Percentiles rank a stretch among this genome's conserved stretches.
Conservation (phyloP, 2,113 vertebrate species). For the Scalopus aquaticus region DNA sequence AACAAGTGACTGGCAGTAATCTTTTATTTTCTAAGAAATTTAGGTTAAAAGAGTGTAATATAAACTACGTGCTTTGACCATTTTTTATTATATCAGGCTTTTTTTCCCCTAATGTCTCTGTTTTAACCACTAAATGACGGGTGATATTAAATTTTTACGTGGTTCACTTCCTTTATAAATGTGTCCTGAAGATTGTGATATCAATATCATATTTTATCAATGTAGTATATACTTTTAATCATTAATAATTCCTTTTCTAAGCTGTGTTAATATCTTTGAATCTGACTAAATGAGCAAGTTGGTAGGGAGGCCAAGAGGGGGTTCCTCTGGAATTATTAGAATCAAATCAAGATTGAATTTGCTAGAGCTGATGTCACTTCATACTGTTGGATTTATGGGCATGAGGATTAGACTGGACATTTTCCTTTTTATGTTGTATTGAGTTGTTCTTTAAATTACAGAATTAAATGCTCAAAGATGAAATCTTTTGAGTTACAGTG, state of each 20-base stretch:
- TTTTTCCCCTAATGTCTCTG: not conserved
- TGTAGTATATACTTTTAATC: conserved; percentile 6
- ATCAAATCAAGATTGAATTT: conserved; percentile 63
- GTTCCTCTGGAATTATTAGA: conserved; percentile 58
- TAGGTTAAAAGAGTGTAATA: not conserved
- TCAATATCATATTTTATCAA: conserved; percentile 1
- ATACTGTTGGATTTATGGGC: conserved; percentile 65
- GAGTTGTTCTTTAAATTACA: conserved; percentile 83
- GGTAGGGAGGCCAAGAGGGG: not conserved
- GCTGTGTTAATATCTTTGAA: not conserved
- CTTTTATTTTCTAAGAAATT: not conserved
- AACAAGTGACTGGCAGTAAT: not conserved
- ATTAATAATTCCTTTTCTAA: conserved; percentile 56
- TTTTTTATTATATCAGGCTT: conserved; percentile 3
- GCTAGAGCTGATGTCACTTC: conserved; percentile 55
- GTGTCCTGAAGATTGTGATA: not conserved
- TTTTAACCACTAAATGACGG: conserved; percentile 11
- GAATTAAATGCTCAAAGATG: conserved; percentile 85
- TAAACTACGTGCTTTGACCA: not conserved
- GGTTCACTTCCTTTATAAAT: conserved; percentile 28
- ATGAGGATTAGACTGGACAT: conserved; percentile 68
- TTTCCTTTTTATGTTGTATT: conserved; percentile 73
- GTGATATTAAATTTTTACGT: not conserved
- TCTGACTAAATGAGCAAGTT: not conserved
- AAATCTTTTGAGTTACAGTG: conserved; percentile 84